Percentiles rank a stretch among this genome's conserved stretches.
phyloP scores from a whole-genome alignment of 2,797 vertebrate genomes.

The Typhlichthys subterraneus region DNA sequence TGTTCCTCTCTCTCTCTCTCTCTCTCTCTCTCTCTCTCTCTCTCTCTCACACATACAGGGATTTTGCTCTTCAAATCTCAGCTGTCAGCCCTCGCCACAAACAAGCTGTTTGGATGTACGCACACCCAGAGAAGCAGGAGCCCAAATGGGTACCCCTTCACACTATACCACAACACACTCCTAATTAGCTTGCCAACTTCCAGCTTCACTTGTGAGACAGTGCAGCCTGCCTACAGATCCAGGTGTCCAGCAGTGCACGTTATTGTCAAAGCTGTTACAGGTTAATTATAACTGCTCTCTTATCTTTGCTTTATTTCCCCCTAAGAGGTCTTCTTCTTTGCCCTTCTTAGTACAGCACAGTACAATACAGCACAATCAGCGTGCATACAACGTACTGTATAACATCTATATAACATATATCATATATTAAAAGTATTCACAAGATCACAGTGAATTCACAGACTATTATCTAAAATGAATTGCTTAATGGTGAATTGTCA shows the following conservation, averaged over 20 bases:
- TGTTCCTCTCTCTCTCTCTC: slow-evolving; percentile 14
- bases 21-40: slow-evolving; percentile 12
- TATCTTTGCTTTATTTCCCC: background rate
- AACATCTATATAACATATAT: background rate
- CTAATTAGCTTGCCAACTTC: slow-evolving; percentile 65
- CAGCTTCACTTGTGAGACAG: slow-evolving; percentile 33
- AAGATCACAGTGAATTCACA: too few species aligned
- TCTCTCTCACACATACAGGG: slow-evolving; percentile 26
- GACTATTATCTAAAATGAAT: background rate
- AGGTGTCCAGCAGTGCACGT: slow-evolving; percentile 32
- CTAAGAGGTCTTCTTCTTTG: slow-evolving; percentile 23
- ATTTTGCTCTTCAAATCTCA: slow-evolving; percentile 45
- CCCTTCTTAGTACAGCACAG: too few species aligned
- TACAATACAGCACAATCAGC: too few species aligned
- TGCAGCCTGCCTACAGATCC: slow-evolving; percentile 31
- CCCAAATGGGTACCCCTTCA: slow-evolving; percentile 60
- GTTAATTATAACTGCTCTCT: slow-evolving; percentile 57
- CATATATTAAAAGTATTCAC: too few species aligned
- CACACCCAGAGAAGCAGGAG: slow-evolving; percentile 40
- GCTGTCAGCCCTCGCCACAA: slow-evolving; percentile 63
- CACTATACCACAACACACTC: slow-evolving; percentile 53
- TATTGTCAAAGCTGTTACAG: slow-evolving; percentile 44
- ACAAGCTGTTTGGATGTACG: slow-evolving; percentile 56
- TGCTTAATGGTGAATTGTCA: slow-evolving; percentile 7
- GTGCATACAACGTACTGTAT: background rate